Evolutionary conservation across 2,888 invertebrate genomes (phyloP).

Genomic region (Selenia dentaria): DNA sequence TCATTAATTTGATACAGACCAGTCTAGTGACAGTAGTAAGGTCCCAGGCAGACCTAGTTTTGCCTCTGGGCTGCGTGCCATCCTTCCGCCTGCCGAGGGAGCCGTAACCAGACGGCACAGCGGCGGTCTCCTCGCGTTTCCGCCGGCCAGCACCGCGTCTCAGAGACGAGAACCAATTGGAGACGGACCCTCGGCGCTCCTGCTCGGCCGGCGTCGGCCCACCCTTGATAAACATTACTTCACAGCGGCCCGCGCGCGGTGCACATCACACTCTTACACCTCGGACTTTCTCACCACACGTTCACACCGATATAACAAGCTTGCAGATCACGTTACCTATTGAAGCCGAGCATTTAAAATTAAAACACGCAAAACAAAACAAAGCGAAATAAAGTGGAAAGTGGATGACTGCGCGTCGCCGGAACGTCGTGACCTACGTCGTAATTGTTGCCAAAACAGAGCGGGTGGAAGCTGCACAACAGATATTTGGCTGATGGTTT

Average conservation of each 20-base stretch:
- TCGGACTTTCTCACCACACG: slow-evolving; percentile 46
- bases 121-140: slow-evolving; percentile 68
- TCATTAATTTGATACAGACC: slow-evolving; percentile 75
- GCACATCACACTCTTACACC: slow-evolving; percentile 70
- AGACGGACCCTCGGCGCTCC: slow-evolving; percentile 88
- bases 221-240: slow-evolving; percentile 82
- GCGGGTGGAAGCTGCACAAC: slow-evolving; percentile 67
- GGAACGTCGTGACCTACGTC: slow-evolving; percentile 48
- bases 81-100: slow-evolving; percentile 81
- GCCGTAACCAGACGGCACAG: slow-evolving; percentile 74
- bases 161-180: slow-evolving; percentile 93
- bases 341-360: slow-evolving; percentile 58
- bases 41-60: slow-evolving; percentile 85
- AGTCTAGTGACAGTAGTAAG: slow-evolving; percentile 82
- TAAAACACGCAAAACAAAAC: slow-evolving; percentile 53
- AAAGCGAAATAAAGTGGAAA: slow-evolving; percentile 72
- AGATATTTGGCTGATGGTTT: slow-evolving; percentile 48
- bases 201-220: slow-evolving; percentile 77
- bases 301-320: slow-evolving; percentile 61
- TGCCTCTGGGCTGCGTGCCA: slow-evolving; percentile 70
- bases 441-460: slow-evolving; percentile 59
- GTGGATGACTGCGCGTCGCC: slow-evolving; percentile 65
- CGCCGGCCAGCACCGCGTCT: slow-evolving; percentile 84
- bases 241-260: slow-evolving; percentile 60
- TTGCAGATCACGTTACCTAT: slow-evolving; percentile 64